Base-by-base conservation (phyloP, 2,113 vertebrate genomes). In the Oryzias celebensis region DNA sequence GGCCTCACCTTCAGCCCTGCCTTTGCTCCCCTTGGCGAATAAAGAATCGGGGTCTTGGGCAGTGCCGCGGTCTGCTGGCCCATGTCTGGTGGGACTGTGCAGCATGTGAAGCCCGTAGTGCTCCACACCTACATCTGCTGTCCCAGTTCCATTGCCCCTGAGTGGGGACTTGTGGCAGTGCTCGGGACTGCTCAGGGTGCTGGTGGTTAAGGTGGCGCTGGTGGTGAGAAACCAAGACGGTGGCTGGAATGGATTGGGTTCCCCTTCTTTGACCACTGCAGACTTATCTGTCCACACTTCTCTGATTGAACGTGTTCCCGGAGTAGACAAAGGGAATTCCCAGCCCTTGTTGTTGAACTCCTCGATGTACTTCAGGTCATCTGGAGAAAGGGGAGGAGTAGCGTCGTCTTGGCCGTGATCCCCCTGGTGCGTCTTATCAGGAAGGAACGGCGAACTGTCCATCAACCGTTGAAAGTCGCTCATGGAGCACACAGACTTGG, bases 401-500 rank as follows among this genome's bases (percentile, higher is more conserved):
- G 94, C 52, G 3, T 98, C 96, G 10, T 94, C 95, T 67, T 75
- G 90, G 72, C 71, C 92, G 17, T 66, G 83, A 58, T 91, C 89
- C 1, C 83, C 86, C 1, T 89, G 91, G 31, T 89, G 88, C 64
- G 84, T 91, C 83, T 97, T 98, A 83, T 97, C 95, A 0, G 97
- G 97, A 66, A 98, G 93, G 87, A 98, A 98, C 1, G 97, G 97
- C 68, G 96, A 98, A 82, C 95, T 94, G 70, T 99, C 97, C 96
- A 98, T 98, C 76, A 98, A 72, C 52, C 95, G 93, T 81, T 98
- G 96, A 90, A 99, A 98, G 86, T 99, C 97, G 0, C 95, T 98
- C 96, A 99, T 99, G 82, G 97, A 99, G 74, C 96, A 98, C 65
- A 98, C 96, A 0, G 97, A 99, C 88, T 98, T 95, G 0, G 95